phyloP scores from a whole-genome alignment of 2,797 vertebrate species.

The Alca torda region DNA sequence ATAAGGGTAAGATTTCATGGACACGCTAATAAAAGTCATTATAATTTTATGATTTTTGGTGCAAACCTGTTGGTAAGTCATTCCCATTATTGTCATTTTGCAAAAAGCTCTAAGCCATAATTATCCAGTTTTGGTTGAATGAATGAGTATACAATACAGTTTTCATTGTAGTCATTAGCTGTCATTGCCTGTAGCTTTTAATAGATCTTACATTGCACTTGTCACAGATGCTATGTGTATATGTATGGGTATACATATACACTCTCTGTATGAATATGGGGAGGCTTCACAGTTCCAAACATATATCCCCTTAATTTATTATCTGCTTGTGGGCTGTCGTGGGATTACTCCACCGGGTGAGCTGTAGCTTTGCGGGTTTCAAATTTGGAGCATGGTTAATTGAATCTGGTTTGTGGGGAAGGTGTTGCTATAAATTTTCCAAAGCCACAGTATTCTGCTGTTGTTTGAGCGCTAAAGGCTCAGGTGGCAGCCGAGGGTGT shows the following conservation, averaged over 20 bases:
- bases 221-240: not conserved
- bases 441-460: not conserved
- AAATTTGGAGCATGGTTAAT: not conserved
- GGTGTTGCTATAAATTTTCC: not conserved
- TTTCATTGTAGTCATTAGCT: not conserved
- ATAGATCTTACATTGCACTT: not conserved
- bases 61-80: constrained; percentile 57
- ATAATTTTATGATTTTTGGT: not conserved
- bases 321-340: not conserved
- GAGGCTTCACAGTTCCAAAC: not conserved
- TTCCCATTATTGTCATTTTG: constrained; percentile 69
- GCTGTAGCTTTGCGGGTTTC: not conserved
- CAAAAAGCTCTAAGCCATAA: not conserved
- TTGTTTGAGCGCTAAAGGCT: not conserved
- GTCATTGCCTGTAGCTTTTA: not conserved
- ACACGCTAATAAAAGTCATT: constrained; percentile 25
- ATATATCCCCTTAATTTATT: not conserved
- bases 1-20: not conserved
- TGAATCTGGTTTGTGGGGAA: not conserved
- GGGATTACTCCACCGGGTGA: not conserved
- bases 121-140: not conserved
- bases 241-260: not conserved
- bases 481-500: not conserved
- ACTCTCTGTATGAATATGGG: not conserved
- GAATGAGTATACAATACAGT: not conserved